These are phyloP conservation scores for Psix sp. DNA, from an alignment of 1,140 invertebrate species.

Conservation along the genomic window DNA sequence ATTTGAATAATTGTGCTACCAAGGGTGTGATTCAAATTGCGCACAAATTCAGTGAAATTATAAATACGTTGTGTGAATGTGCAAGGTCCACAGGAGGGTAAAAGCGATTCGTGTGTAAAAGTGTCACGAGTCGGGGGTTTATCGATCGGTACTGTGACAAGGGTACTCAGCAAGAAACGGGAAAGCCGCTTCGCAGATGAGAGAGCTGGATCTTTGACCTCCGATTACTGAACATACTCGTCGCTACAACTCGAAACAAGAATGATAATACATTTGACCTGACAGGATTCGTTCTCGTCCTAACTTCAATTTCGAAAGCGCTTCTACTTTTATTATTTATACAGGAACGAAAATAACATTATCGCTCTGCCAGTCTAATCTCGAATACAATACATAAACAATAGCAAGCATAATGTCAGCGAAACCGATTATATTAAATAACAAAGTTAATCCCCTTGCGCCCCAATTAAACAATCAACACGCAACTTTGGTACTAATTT, in stretches of 20 bases:
- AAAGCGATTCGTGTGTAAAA: slow-evolving; percentile 60
- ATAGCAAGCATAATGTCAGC: slow-evolving; percentile 5
- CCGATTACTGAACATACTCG: slow-evolving; percentile 56
- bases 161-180: slow-evolving; percentile 69
- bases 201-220: slow-evolving; percentile 67
- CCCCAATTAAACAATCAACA: slow-evolving; percentile 28
- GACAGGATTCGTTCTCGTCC: neutral
- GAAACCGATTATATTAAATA: slow-evolving; percentile 15
- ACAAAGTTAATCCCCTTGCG: slow-evolving; percentile 23
- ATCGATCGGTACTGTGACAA: slow-evolving; percentile 69
- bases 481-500: slow-evolving; percentile 34
- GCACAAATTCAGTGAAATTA: slow-evolving; percentile 59
- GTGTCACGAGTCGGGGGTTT: slow-evolving; percentile 62
- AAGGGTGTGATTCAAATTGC: slow-evolving; percentile 56
- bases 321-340: neutral
- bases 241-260: slow-evolving; percentile 23
- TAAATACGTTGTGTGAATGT: slow-evolving; percentile 56
- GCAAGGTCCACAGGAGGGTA: slow-evolving; percentile 46
- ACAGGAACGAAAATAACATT: neutral
- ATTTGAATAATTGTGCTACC: slow-evolving; percentile 56
- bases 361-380: neutral
- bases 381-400: slow-evolving; percentile 6
- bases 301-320: neutral
- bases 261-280: slow-evolving; percentile 20
- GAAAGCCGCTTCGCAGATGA: slow-evolving; percentile 65